Conservation (phyloP, 2,113 vertebrate species). For the Austrofundulus limnaeus region DNA sequence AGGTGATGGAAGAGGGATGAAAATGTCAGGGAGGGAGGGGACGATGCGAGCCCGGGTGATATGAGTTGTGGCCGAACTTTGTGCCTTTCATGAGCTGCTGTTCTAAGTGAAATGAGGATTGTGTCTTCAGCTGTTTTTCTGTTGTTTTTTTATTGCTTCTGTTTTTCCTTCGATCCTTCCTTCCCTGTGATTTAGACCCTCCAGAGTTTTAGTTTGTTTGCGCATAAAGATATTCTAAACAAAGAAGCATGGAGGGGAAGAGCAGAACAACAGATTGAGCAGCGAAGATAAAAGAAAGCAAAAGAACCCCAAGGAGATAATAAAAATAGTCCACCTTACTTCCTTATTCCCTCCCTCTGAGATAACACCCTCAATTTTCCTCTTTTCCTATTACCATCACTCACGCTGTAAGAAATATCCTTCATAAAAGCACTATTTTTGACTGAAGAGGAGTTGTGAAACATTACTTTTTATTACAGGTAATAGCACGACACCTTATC, state of each 20-base stretch:
- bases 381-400: constrained; percentile 30
- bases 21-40: constrained; percentile 13
- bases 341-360: constrained; percentile 41
- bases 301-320: constrained; percentile 55
- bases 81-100: neutral
- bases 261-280: constrained; percentile 54
- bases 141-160: constrained; percentile 16
- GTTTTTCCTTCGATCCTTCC: constrained; percentile 36
- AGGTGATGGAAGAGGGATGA: constrained; percentile 53
- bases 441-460: constrained; percentile 19
- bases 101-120: constrained; percentile 10
- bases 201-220: constrained; percentile 53
- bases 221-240: constrained; percentile 50
- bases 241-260: constrained; percentile 38
- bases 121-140: constrained; percentile 1
- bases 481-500: neutral
- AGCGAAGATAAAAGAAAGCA: constrained; percentile 61
- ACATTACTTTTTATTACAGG: constrained; percentile 9
- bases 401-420: constrained; percentile 27
- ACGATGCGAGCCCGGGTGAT: constrained; percentile 58
- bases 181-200: constrained; percentile 39
- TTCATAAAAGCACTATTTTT: constrained; percentile 22
- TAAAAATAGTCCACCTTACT: constrained; percentile 66
- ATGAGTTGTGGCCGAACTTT: constrained; percentile 65
- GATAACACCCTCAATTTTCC: constrained; percentile 36